Evolutionary conservation across 2,888 invertebrate genomes (phyloP).

Genomic region (Isotomurus palustris): DNA sequence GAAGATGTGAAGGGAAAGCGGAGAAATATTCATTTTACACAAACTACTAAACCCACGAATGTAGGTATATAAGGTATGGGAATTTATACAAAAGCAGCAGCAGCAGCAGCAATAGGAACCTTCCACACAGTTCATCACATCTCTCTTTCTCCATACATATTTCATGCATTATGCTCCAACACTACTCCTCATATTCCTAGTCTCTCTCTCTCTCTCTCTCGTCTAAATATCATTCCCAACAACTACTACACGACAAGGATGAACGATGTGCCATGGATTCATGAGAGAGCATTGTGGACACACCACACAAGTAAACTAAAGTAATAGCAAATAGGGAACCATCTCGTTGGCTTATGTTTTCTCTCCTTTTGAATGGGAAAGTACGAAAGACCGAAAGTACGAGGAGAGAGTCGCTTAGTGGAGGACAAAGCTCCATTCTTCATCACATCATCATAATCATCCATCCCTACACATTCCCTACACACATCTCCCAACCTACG

Average conservation of each 20-base stretch:
- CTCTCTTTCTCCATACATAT: constrained; percentile 9
- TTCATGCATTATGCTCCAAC: constrained; percentile 5
- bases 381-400: background rate
- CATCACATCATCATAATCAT: constrained; percentile 25
- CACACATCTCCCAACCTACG: too few species aligned
- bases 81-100: background rate
- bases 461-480: too few species aligned
- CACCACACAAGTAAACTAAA: background rate
- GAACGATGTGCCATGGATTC: constrained; percentile 8
- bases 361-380: background rate
- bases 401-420: background rate
- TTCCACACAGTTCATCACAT: constrained; percentile 6
- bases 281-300: background rate
- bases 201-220: background rate
- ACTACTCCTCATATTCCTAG: background rate
- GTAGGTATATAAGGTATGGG: background rate
- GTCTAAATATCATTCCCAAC: constrained; percentile 4
- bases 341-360: constrained; percentile 2
- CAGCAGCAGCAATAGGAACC: background rate
- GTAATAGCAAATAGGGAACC: background rate
- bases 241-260: constrained; percentile 10
- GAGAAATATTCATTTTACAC: constrained; percentile 7
- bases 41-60: background rate
- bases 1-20: background rate
- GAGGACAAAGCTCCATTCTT: constrained; percentile 17